Evolutionary conservation across 2,888 invertebrate species (phyloP), one percentile per base, ranked within the genome.

Genomic region (Pseudanteris insignis): DNA sequence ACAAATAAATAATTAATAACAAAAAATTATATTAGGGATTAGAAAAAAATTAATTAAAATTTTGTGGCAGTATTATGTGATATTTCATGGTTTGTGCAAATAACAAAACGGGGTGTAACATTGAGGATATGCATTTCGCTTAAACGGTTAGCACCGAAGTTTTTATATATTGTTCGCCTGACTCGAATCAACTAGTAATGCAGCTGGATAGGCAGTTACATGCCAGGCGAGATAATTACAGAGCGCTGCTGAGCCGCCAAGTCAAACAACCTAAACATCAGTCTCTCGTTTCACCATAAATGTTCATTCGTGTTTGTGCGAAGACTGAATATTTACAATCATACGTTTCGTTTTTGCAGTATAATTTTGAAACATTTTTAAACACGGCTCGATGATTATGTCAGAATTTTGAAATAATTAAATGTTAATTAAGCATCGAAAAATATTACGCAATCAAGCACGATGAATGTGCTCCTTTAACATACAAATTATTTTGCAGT

Each of bases 141-240:
- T 55, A 58, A 60, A 65, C 44, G 65, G 61, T 65, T 62, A 59
- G 62, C 59, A 62, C 59, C 53, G 30, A 55, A 48, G 62, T 65
- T 59, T 65, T 59, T 55, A 57, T 61, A 65, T 67, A 67, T 68
- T 64, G 67, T 67, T 68, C 68, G 65, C 66, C 54, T 63, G 66
- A 58, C 65, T 67, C 61, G 69, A 67, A 70, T 69, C 67, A 68
- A 70, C 69, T 69, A 70, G 73, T 70, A 71, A 72, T 73, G 73
- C 75, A 74, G 72, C 73, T 74, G 71, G 74, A 70, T 71, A 70
- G 72, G 72, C 71, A 77, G 76, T 75, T 75, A 75, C 74, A 75
- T 74, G 75, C 76, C 74, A 77, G 77, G 77, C 76, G 77, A 76
- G 77, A 78, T 77, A 78, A 78, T 78, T 77, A 77, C 77, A 78